Percentiles rank a stretch among this genome's conserved stretches.
Evolutionary conservation across 2,888 invertebrate species (phyloP).

Genomic region (Trichopoda pennipes): DNA sequence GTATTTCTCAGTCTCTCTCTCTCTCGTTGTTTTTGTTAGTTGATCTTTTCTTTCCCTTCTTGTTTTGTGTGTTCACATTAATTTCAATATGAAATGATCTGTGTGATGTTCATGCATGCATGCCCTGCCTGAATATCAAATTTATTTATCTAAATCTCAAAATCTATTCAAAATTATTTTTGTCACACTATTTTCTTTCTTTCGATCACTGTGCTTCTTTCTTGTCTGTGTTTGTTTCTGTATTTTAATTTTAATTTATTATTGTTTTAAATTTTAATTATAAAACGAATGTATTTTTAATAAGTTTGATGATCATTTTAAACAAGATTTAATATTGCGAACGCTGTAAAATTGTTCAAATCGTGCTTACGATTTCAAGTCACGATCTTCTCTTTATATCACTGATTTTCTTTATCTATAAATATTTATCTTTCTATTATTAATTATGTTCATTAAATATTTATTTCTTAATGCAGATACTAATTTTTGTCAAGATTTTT

Average conservation of each 20-base stretch:
- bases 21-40: neutral
- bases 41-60: too few relatives aligned
- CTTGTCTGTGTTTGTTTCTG: neutral
- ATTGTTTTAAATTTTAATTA: conserved; percentile 12
- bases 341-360: neutral
- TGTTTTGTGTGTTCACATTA: neutral
- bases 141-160: conserved; percentile 38
- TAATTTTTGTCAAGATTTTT: conserved; percentile 9
- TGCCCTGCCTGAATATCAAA: conserved; percentile 12
- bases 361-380: neutral
- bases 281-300: conserved; percentile 43
- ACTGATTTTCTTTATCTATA: conserved; percentile 5
- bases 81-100: conserved; percentile 38
- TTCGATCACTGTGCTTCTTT: neutral
- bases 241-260: conserved; percentile 24
- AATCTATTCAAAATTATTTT: conserved; percentile 45
- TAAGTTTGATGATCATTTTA: conserved; percentile 24
- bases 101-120: conserved; percentile 44
- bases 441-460: conserved; percentile 45
- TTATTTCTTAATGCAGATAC: conserved; percentile 38
- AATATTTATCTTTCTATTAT: conserved; percentile 33
- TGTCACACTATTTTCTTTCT: conserved; percentile 29
- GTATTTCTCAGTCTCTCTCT: too few relatives aligned
- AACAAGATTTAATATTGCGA: conserved; percentile 10
- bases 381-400: neutral